Evolutionary conservation across 2,797 vertebrate species (phyloP).

Genomic region (Pagetopsis macropterus): DNA sequence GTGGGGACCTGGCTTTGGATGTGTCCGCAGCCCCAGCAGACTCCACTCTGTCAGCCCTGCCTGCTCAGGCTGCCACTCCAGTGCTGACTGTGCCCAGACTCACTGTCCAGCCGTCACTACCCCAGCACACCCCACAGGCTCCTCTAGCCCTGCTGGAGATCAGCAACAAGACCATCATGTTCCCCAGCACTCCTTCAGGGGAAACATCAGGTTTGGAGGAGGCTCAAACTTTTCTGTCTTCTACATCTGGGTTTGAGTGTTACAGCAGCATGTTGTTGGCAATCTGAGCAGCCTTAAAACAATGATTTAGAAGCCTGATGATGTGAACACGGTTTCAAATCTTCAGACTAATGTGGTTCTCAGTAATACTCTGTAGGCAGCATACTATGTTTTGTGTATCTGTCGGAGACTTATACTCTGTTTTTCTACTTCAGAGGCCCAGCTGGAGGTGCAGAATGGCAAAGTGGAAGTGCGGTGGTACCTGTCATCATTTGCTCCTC

Average conservation of each 20-base stretch:
- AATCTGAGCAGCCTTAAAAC: not conserved
- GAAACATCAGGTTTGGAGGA: constrained; percentile 87
- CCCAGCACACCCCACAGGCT: constrained; percentile 39
- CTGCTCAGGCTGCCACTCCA: constrained; percentile 79
- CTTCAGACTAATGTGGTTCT: constrained; percentile 10
- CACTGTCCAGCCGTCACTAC: constrained; percentile 49
- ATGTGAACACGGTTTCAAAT: not conserved
- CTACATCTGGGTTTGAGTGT: not conserved
- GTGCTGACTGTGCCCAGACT: constrained; percentile 73
- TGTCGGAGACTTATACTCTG: constrained; percentile 24
- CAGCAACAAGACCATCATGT: constrained; percentile 86
- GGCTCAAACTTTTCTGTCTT: not conserved
- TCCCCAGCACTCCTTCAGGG: constrained; percentile 86
- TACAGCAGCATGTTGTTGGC: not conserved
- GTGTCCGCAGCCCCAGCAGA: constrained; percentile 70
- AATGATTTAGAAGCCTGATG: not conserved
- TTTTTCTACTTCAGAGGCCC: constrained; percentile 81
- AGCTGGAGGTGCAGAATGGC: constrained; percentile 89
- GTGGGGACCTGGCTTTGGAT: constrained; percentile 78
- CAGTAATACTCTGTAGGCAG: constrained; percentile 4
- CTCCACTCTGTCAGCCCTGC: constrained; percentile 66
- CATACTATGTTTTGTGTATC: constrained; percentile 7
- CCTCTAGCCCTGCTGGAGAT: constrained; percentile 82
- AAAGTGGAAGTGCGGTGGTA: constrained; percentile 90
- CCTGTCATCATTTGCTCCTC: constrained; percentile 93